These are phyloP conservation scores for Eulithis prunata DNA, from an alignment of 2,888 invertebrate genomes.

Conservation along the genomic window DNA sequence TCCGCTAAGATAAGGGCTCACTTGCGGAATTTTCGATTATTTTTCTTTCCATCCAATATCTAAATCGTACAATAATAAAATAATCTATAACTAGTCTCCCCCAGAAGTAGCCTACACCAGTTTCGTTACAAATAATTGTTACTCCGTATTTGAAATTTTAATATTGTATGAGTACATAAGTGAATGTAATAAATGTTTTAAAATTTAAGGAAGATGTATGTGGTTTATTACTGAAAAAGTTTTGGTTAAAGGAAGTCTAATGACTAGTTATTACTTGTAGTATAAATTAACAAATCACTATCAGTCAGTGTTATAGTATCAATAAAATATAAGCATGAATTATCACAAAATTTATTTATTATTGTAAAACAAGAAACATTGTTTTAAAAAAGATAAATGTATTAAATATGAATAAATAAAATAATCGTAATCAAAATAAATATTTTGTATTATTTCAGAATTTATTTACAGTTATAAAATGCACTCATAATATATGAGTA, in stretches of 20 bases:
- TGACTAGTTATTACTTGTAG: conserved; percentile 61
- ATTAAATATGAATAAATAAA: conserved; percentile 76
- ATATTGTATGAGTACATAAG: conserved; percentile 55
- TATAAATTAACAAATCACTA: conserved; percentile 55
- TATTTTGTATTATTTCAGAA: conserved; percentile 28
- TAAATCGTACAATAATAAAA: conserved; percentile 30
- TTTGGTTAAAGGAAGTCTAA: conserved; percentile 49
- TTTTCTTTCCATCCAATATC: conserved; percentile 55
- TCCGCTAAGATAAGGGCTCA: conserved; percentile 69
- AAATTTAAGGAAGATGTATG: conserved; percentile 46
- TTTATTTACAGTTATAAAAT: background rate
- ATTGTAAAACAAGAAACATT: conserved; percentile 53
- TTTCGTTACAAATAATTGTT: conserved; percentile 58
- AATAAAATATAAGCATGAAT: conserved; percentile 47
- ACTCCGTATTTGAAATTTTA: conserved; percentile 66
- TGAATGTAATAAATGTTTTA: conserved; percentile 72
- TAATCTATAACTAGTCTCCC: conserved; percentile 31
- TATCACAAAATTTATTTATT: conserved; percentile 37
- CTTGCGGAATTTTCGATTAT: conserved; percentile 60
- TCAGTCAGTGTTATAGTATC: conserved; percentile 55
- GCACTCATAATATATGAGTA: background rate
- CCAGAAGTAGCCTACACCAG: conserved; percentile 41
- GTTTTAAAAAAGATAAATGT: conserved; percentile 65
- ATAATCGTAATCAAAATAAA: conserved; percentile 64
- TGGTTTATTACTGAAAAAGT: conserved; percentile 60